Base-by-base conservation (phyloP, 2,888 invertebrate genomes). In the Argyra leucocephala region DNA sequence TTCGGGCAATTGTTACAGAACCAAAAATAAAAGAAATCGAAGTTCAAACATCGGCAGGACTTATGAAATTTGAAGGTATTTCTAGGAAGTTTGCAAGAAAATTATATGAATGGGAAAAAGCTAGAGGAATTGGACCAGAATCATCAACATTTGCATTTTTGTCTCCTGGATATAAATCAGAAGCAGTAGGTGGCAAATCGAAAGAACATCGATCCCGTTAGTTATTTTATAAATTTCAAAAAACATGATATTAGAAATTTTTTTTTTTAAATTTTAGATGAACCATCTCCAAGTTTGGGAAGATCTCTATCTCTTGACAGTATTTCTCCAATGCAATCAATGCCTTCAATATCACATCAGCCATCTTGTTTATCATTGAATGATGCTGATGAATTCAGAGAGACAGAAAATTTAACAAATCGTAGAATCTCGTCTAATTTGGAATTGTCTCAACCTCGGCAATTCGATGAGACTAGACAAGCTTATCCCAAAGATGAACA, bases 71-170 rank as follows among this genome's bases (percentile, higher is more conserved):
- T 74, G 88, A 91, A 82, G 91, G 86, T 12, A 92, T 94, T 70
- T 93, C 93, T 0, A 85, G 91, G 61, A 93, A 93, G 71, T 95
- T 95, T 77, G 93, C 93, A 0, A 87, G 89, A 26, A 93, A 92
- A 74, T 82, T 95, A 0, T 93, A 93, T 76, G 93, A 94, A 76
- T 95, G 94, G 94, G 91, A 92, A 75, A 91, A 91, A 73, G 89
- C 91, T n/a, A 82, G 88, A 67, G 92, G 92, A 1, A 92, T 93
- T 66, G 88, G 88, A 0, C 92, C 92, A 0, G 92, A 93, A 77
- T 88, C 87, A 0, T 93, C 92, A 1, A 92, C 92, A 0, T 90
- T 93, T 70, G 90, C 91, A 0, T 79, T 93, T 0, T 81, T 93
- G 3, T 86, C 84, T 74, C 85, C 87, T 0, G 83, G 82, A 10